Evolutionary conservation across 2,113 vertebrate genomes (phyloP), one percentile per base, ranked within the genome.

Genomic region (Triplophysa tibetana): DNA sequence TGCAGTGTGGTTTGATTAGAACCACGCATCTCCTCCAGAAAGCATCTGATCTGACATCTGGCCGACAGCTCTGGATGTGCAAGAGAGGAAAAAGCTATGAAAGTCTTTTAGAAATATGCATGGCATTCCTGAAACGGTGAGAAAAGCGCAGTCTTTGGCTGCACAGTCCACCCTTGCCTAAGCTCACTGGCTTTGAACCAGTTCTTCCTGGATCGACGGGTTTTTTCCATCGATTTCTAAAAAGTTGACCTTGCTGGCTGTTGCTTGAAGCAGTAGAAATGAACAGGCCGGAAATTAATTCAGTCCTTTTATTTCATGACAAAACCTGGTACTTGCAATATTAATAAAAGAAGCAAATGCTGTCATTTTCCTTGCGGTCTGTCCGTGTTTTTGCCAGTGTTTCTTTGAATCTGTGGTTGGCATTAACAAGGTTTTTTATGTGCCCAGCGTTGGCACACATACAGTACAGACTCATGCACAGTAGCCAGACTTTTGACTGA

Each of bases 61-160:
- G 81, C 65, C 72, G 45, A 65, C 65, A 88, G 87, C 83, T 81
- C 67, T 85, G 85, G 86, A 85, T 82, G 82, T 82, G 79, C 84
- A 84, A 81, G 67, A 78, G 61, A 81, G 79, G 79, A 78, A 82
- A 89, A 88, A 79, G 79, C 88, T 85, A 84, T 89, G 85, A 91
- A 91, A 88, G 68, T 88, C 69, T 87, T 86, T 88, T 48, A 72
- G 83, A 91, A 91, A 88, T 88, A 90, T 91, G 89, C 81, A 69
- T 38, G 80, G 89, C 76, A 89, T 89, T 81, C 81, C 43, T 63
- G 33, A 81, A 79, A 77, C 72, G 17, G 66, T 85, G 72, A 77
- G 81, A 79, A 80, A 77, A 70, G 70, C 13, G 26, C 12, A 52
- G 23, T 66, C 60, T 74, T 67, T 67, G 62, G 79, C 70, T 62